A percentile compares a stretch with the other conserved stretches of the same genome.
Conservation (phyloP, 2,113 vertebrate species). For the Neoarius graeffei region DNA sequence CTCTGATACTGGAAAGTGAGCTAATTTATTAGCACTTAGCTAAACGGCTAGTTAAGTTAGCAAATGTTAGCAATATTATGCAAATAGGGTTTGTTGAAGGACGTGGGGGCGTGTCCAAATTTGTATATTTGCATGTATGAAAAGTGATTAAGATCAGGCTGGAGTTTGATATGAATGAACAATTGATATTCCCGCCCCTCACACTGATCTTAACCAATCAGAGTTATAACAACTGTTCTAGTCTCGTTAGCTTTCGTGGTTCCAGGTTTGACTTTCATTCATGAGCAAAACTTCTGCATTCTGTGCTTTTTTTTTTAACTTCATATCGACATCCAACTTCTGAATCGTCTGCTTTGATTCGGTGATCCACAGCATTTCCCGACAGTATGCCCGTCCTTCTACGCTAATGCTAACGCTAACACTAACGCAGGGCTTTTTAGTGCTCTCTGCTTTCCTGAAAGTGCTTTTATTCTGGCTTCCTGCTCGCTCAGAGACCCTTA, state of each 20-base stretch:
- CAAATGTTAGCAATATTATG: background rate
- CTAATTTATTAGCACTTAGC: background rate
- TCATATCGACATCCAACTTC: background rate
- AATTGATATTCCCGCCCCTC: too few species aligned
- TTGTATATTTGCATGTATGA: background rate
- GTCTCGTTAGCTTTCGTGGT: background rate
- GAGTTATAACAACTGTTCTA: background rate
- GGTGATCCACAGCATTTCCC: constrained; percentile 38
- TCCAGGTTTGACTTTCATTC: background rate
- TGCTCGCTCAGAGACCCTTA: constrained; percentile 58
- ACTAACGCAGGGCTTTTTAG: constrained; percentile 33
- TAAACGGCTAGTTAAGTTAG: background rate
- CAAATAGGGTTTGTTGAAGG: background rate
- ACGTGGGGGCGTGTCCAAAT: background rate
- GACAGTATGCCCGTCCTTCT: constrained; percentile 24
- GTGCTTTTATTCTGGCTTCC: constrained; percentile 52
- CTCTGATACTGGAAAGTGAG: background rate
- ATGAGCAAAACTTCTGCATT: background rate
- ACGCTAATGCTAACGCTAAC: constrained; percentile 39
- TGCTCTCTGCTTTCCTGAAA: constrained; percentile 48
- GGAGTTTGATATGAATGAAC: too few species aligned
- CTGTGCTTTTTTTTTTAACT: background rate
- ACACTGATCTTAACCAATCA: background rate
- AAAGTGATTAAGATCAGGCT: background rate
- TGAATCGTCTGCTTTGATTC: constrained; percentile 38